These are phyloP conservation scores for Penaeus chinensis DNA, from an alignment of 1,140 invertebrate genomes.

Conservation along the genomic window DNA sequence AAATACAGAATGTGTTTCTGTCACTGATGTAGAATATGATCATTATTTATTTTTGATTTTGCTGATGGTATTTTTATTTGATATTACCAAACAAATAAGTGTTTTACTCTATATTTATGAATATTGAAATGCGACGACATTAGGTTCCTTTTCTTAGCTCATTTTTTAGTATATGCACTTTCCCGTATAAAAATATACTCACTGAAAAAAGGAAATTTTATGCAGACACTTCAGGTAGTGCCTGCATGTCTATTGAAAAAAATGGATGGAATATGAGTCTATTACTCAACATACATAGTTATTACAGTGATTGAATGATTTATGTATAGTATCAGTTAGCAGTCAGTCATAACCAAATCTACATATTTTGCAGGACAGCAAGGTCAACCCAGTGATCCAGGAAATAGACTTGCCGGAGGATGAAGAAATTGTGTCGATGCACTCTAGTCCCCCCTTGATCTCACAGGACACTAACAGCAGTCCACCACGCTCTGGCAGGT, in stretches of 20 bases:
- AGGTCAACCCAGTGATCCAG: slow-evolving; percentile 67
- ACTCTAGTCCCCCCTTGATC: slow-evolving; percentile 67
- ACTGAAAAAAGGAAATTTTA: too few species aligned
- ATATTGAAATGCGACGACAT: too few species aligned
- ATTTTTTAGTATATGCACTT: too few species aligned
- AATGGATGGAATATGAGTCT: too few species aligned
- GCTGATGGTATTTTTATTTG: too few species aligned
- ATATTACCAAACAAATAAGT: background rate
- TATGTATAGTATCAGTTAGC: too few species aligned
- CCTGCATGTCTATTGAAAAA: too few species aligned
- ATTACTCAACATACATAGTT: too few species aligned
- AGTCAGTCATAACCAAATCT: background rate
- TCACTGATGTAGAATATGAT: background rate
- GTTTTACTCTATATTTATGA: background rate
- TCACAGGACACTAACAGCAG: slow-evolving; percentile 60
- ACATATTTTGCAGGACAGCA: slow-evolving; percentile 66
- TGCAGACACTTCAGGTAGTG: too few species aligned
- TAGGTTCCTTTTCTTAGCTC: too few species aligned
- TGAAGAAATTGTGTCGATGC: slow-evolving; percentile 66
- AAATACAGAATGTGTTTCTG: background rate
- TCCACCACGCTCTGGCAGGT: slow-evolving; percentile 19
- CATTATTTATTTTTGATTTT: background rate
- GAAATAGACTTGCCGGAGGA: slow-evolving; percentile 67
- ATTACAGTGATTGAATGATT: background rate
- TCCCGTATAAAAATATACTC: too few species aligned